Percentiles rank a stretch among this genome's conserved stretches.
Evolutionary conservation across 2,113 vertebrate species (phyloP).

Genomic region (Tyrannus savana): DNA sequence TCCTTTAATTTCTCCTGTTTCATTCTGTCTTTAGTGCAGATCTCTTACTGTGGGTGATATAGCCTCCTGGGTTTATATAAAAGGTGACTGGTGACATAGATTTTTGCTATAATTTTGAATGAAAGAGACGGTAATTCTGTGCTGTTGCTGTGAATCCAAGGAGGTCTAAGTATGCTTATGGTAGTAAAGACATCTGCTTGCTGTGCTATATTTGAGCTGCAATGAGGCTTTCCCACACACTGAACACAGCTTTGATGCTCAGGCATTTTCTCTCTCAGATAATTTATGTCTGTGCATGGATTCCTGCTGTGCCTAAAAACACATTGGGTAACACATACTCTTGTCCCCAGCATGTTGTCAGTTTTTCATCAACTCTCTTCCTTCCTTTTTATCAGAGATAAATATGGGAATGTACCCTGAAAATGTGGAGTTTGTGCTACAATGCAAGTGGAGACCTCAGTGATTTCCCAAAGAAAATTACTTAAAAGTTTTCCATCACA

Average conservation of each 20-base stretch:
- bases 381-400: background rate
- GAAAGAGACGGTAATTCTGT: background rate
- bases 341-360: background rate
- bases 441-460: background rate
- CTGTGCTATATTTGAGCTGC: conserved; percentile 41
- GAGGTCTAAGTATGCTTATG: background rate
- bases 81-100: background rate
- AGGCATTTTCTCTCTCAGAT: conserved; percentile 4
- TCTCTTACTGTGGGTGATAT: background rate
- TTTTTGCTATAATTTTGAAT: conserved; percentile 32
- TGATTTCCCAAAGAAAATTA: background rate
- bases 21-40: background rate
- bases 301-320: background rate
- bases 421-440: background rate
- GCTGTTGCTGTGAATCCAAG: conserved; percentile 8
- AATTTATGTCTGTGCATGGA: background rate
- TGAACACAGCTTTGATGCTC: background rate
- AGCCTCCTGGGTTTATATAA: background rate
- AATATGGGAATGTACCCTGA: background rate
- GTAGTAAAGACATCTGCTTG: conserved; percentile 63
- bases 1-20: background rate
- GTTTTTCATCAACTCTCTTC: background rate
- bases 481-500: background rate
- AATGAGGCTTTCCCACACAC: background rate
- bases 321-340: background rate